These are phyloP conservation scores for Erythrocercus mccallii DNA, from an alignment of 2,113 vertebrate genomes.

Conservation along the genomic window DNA sequence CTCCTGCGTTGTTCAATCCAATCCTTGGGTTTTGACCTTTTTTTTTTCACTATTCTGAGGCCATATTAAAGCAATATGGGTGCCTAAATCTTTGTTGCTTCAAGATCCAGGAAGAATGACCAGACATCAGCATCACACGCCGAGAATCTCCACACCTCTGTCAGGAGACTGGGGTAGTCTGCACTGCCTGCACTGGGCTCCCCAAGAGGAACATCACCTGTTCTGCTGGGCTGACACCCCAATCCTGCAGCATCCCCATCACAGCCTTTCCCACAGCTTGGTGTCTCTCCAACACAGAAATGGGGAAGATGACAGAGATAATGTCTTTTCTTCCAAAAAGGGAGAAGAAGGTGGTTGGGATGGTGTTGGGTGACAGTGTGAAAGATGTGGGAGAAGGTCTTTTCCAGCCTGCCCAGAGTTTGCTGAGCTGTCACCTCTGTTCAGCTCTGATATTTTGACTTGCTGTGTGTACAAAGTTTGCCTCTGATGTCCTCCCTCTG, in stretches of 20 bases:
- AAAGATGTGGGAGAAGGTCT: neutral
- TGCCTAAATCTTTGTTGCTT: neutral
- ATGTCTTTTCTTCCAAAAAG: neutral
- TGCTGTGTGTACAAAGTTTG: neutral
- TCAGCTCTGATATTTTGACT: neutral
- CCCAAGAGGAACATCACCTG: no score
- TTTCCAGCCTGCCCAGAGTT: neutral
- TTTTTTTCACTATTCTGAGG: neutral
- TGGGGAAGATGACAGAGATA: accelerated
- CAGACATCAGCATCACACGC: accelerated
- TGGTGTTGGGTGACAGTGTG: neutral
- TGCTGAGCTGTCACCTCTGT: neutral
- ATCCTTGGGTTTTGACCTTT: accelerated
- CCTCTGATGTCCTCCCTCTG: neutral
- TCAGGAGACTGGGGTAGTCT: accelerated
- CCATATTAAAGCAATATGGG: accelerated
- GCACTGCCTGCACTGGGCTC: neutral
- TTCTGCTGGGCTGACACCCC: neutral
- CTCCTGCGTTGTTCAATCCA: neutral
- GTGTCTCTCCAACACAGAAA: neutral
- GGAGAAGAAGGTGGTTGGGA: neutral
- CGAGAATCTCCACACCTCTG: accelerated
- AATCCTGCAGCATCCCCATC: neutral
- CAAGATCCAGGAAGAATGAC: neutral
- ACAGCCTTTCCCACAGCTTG: neutral